Evolutionary conservation across 2,888 invertebrate genomes (phyloP).

Genomic region (Ornithoptera alexandrae): DNA sequence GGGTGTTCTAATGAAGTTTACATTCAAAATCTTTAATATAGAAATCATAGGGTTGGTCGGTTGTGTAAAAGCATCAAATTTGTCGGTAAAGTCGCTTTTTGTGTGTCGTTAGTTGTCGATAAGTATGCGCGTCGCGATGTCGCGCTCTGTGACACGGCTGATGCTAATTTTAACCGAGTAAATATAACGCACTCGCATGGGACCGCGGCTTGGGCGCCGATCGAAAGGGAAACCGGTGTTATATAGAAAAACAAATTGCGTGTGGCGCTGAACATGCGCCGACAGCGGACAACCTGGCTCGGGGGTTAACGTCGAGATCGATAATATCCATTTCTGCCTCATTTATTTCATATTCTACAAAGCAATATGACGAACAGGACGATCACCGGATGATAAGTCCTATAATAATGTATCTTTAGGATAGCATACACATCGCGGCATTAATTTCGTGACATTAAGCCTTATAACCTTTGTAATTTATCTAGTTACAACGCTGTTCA

Average conservation of each 20-base stretch:
- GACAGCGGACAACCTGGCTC: not conserved
- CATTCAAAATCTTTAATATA: no score
- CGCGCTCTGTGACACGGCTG: slow-evolving; percentile 67
- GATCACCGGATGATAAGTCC: no score
- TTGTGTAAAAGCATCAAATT: not conserved
- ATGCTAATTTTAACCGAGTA: slow-evolving; percentile 63
- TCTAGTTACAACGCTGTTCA: no score
- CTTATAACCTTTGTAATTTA: no score
- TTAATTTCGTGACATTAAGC: no score
- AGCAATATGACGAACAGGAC: no score
- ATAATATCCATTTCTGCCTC: not conserved
- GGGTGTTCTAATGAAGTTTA: no score
- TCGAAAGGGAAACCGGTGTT: slow-evolving; percentile 20
- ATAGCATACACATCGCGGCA: no score
- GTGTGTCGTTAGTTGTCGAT: slow-evolving; percentile 18
- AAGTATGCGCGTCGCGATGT: slow-evolving; percentile 47
- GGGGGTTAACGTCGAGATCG: not conserved
- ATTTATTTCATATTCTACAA: not conserved
- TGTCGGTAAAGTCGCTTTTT: slow-evolving; percentile 35
- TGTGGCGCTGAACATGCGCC: slow-evolving; percentile 8
- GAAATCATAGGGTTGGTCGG: no score
- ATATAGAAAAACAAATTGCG: slow-evolving; percentile 25
- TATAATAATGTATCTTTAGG: no score
- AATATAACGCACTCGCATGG: slow-evolving; percentile 64
- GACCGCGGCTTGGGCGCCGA: slow-evolving; percentile 42